Conservation (phyloP, 2,113 vertebrate species). For the Siphamia tubifer region DNA sequence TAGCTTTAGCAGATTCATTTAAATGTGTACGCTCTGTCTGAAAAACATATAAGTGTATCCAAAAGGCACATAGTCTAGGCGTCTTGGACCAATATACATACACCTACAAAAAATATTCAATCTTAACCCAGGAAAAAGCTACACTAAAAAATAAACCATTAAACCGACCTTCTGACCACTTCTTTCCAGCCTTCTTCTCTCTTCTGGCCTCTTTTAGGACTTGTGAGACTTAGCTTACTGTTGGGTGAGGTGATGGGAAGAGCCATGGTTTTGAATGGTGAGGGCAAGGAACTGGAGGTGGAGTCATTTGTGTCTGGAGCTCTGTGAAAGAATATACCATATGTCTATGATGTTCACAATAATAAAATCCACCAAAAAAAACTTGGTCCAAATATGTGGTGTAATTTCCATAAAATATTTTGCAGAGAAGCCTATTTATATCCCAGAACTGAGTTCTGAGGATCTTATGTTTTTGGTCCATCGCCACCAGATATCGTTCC, state of each 20-base stretch:
- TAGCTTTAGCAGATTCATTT: not conserved
- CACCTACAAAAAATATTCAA: not conserved
- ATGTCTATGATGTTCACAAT: too few relatives aligned
- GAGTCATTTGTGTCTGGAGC: constrained; percentile 84
- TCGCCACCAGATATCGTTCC: too few relatives aligned
- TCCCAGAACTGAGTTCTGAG: too few relatives aligned
- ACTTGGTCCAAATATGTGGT: too few relatives aligned
- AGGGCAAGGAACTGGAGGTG: constrained; percentile 83
- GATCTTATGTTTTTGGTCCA: too few relatives aligned
- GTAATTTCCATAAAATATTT: too few relatives aligned
- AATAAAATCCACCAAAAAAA: too few relatives aligned
- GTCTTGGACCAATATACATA: not conserved
- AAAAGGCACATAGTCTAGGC: not conserved
- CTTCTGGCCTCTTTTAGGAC: constrained; percentile 95
- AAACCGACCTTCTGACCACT: constrained; percentile 90
- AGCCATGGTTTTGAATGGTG: constrained; percentile 89
- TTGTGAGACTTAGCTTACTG: constrained; percentile 94
- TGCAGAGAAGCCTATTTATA: too few relatives aligned
- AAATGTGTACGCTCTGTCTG: not conserved
- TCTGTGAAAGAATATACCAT: too few relatives aligned
- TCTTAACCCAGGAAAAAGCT: not conserved
- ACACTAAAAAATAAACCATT: not conserved
- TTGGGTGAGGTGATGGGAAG: constrained; percentile 90
- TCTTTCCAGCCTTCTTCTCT: constrained; percentile 99
- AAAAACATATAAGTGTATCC: too few relatives aligned